Evolutionary conservation across 2,113 vertebrate genomes (phyloP).

Genomic region (Rhipidura dahli): DNA sequence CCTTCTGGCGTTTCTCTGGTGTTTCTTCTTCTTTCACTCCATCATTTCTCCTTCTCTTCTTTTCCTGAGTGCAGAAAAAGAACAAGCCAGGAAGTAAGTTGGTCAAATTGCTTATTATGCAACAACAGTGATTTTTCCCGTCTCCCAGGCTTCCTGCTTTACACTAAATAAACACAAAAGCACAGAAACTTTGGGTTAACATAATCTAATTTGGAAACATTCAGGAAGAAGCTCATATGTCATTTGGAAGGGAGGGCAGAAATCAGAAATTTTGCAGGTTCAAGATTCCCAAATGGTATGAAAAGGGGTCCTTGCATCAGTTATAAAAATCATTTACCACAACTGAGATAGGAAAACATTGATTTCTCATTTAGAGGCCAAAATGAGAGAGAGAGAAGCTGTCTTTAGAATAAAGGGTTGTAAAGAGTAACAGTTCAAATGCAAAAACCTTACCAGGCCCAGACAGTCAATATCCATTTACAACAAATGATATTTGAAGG

Average conservation of each 20-base stretch:
- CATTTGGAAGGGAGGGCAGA: background rate
- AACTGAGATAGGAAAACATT: background rate
- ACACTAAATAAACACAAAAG: background rate
- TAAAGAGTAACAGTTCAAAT: background rate
- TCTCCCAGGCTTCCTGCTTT: background rate
- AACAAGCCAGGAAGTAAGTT: background rate
- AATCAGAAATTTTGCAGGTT: background rate
- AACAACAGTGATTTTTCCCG: background rate
- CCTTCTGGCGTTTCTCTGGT: slow-evolving; percentile 75
- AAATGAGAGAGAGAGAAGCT: background rate
- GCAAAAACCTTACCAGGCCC: background rate
- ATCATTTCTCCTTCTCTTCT: slow-evolving; percentile 71
- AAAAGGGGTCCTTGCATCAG: background rate
- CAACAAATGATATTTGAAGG: background rate
- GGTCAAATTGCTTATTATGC: background rate
- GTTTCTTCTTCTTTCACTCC: slow-evolving; percentile 67
- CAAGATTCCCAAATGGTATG: background rate
- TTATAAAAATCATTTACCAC: background rate
- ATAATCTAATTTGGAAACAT: background rate
- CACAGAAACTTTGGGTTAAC: background rate
- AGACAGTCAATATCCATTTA: background rate
- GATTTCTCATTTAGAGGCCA: background rate
- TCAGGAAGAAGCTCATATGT: background rate
- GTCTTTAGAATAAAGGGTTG: background rate
- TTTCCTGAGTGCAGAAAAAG: slow-evolving; percentile 66